Conservation (phyloP, 1,140 invertebrate species). For the Parasteatoda tepidariorum region DNA sequence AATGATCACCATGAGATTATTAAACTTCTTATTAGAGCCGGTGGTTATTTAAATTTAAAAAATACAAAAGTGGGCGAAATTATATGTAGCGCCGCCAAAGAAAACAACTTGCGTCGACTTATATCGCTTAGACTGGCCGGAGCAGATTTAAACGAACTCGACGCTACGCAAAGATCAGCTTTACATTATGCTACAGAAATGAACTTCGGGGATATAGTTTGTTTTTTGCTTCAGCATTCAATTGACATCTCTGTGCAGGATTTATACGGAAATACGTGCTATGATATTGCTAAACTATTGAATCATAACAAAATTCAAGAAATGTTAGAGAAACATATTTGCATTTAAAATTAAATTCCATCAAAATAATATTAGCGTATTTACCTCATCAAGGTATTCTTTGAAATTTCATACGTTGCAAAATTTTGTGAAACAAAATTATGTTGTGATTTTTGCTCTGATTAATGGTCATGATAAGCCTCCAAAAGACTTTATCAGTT, state of each 20-base stretch:
- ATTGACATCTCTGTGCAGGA: conserved; percentile 41
- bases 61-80: conserved; percentile 71
- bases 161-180: conserved; percentile 64
- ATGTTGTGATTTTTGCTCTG: too few species aligned
- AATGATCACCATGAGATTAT: conserved; percentile 65
- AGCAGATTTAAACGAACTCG: conserved; percentile 73
- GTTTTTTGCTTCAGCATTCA: conserved; percentile 56
- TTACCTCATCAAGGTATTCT: too few species aligned
- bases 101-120: conserved; percentile 71
- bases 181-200: conserved; percentile 64
- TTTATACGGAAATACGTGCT: conserved; percentile 62
- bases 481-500: too few species aligned
- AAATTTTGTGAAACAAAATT: too few species aligned
- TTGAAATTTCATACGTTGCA: too few species aligned
- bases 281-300: conserved; percentile 63
- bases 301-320: conserved; percentile 17
- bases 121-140: conserved; percentile 75
- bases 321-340: conserved; percentile 7
- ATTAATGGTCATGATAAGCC: too few species aligned
- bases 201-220: conserved; percentile 52
- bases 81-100: conserved; percentile 70
- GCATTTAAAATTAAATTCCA: too few species aligned
- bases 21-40: conserved; percentile 71
- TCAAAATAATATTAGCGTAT: too few species aligned
- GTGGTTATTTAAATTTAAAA: conserved; percentile 75